Evolutionary conservation across 2,797 vertebrate genomes (phyloP).

Genomic region (Helostoma temminkii): DNA sequence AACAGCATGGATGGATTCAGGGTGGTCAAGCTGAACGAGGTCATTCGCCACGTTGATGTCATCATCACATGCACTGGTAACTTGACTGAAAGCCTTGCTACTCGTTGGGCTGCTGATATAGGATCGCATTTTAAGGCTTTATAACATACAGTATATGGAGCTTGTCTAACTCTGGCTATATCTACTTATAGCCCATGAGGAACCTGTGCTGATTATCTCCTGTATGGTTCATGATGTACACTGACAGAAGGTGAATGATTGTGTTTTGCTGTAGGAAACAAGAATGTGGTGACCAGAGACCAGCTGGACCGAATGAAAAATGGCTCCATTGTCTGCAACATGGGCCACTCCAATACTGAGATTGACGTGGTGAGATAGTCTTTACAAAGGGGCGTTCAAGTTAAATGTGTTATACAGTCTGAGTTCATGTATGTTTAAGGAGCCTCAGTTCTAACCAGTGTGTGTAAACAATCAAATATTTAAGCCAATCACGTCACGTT

Average conservation of each 20-base stretch:
- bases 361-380: conserved; percentile 90
- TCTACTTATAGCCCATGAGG: no score
- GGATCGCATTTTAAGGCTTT: conserved; percentile 14
- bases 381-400: not conserved
- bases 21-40: conserved; percentile 94
- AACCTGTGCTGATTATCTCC: not conserved
- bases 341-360: conserved; percentile 97
- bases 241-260: not conserved
- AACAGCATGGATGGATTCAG: conserved; percentile 96
- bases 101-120: not conserved
- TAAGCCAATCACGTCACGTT: not conserved
- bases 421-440: not conserved
- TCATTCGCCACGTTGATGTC: conserved; percentile 93
- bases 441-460: not conserved
- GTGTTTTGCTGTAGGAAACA: conserved; percentile 86
- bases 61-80: conserved; percentile 97
- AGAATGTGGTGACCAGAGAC: conserved; percentile 95
- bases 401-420: not conserved
- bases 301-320: conserved; percentile 97
- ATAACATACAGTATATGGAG: not conserved
- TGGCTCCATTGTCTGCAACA: conserved; percentile 95
- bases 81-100: not conserved
- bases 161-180: no score
- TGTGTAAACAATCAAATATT: not conserved
- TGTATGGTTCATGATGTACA: not conserved